A percentile compares a stretch with the other conserved stretches of the same genome.
Evolutionary conservation across 2,113 vertebrate genomes (phyloP).

Genomic region (Todiramphus chloris): DNA sequence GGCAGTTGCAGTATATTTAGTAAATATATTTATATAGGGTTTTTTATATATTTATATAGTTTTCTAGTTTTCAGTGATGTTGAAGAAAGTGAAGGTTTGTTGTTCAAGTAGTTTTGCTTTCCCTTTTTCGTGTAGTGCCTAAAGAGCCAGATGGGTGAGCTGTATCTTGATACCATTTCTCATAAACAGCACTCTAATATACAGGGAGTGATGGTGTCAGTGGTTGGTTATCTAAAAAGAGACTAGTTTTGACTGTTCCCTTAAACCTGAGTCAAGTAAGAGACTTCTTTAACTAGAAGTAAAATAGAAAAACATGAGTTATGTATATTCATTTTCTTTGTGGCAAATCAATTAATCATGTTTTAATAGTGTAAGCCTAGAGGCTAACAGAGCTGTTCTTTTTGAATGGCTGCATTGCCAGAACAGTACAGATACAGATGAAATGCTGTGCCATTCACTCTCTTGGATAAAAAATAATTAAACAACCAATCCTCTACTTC

Average conservation of each 20-base stretch:
- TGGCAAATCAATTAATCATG: constrained; percentile 52
- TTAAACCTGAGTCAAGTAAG: background rate
- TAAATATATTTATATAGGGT: background rate
- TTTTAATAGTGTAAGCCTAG: constrained; percentile 16
- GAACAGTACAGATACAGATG: background rate
- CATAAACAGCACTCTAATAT: background rate
- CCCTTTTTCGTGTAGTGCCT: background rate
- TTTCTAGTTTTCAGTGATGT: background rate
- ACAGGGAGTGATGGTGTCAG: background rate
- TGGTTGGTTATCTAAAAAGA: background rate
- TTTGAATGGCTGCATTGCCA: background rate
- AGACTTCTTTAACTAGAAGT: constrained; percentile 17
- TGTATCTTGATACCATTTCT: background rate
- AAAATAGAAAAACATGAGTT: constrained; percentile 25
- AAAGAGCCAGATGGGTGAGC: background rate
- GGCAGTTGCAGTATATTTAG: background rate
- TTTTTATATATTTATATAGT: background rate
- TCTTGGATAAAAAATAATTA: background rate
- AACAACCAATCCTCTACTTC: background rate
- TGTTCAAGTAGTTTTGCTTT: background rate
- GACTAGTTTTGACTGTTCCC: background rate
- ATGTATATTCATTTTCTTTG: constrained; percentile 26
- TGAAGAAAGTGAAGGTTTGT: background rate
- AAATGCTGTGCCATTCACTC: background rate
- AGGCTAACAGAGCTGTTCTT: background rate